These are phyloP conservation scores for Parauchenoglanis ngamensis DNA, from an alignment of 2,797 vertebrate genomes.

Conservation along the genomic window DNA sequence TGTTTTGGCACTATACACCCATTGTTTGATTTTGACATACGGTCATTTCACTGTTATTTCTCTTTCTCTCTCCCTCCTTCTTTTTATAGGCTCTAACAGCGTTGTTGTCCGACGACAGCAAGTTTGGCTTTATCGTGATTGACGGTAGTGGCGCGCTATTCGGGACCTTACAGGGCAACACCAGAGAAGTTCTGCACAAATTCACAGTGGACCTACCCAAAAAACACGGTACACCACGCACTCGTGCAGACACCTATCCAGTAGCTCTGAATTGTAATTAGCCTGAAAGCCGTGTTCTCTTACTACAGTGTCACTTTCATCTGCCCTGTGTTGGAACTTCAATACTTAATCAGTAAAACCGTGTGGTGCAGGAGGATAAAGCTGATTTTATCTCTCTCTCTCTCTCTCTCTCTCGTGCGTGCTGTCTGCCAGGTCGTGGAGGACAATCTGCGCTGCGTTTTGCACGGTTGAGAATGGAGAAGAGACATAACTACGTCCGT, in stretches of 20 bases:
- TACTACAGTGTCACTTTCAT: slow-evolving; percentile 5
- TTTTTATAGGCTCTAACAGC: slow-evolving; percentile 82
- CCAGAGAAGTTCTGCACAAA: slow-evolving; percentile 89
- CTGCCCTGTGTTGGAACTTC: neutral
- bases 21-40: slow-evolving; percentile 20
- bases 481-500: slow-evolving; percentile 98
- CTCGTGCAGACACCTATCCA: neutral
- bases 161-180: slow-evolving; percentile 89
- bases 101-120: slow-evolving; percentile 87
- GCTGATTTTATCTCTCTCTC: neutral
- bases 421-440: slow-evolving; percentile 84
- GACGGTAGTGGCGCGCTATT: slow-evolving; percentile 89
- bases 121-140: slow-evolving; percentile 91
- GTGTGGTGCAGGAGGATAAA: neutral
- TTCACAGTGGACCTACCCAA: slow-evolving; percentile 93
- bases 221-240: slow-evolving; percentile 79
- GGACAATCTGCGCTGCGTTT: slow-evolving; percentile 98
- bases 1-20: neutral
- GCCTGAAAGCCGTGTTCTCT: neutral
- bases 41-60: slow-evolving; percentile 4
- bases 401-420: neutral
- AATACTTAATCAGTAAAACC: neutral
- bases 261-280: slow-evolving; percentile 2
- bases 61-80: slow-evolving; percentile 18
- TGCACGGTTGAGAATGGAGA: slow-evolving; percentile 97